Percentiles rank a stretch among this genome's conserved stretches.
Evolutionary conservation across 2,888 invertebrate genomes (phyloP).

Genomic region (Xanthorhoe designata): DNA sequence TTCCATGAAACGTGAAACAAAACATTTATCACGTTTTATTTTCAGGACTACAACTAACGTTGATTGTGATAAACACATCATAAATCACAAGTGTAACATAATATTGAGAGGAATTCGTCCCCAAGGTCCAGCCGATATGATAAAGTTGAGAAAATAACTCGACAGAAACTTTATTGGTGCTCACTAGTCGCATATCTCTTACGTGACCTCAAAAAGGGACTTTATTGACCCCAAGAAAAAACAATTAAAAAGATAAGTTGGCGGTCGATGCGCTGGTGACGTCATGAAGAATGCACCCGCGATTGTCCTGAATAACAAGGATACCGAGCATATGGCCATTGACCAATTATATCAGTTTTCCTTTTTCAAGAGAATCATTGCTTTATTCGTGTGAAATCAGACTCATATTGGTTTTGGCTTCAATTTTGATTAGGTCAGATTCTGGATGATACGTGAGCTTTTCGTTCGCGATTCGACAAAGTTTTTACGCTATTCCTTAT

Average conservation of each 20-base stretch:
- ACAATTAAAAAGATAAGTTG: slow-evolving; percentile 50
- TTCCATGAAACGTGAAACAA: background rate
- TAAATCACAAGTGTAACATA: background rate
- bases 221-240: slow-evolving; percentile 40
- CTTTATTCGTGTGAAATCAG: background rate
- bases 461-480: background rate
- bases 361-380: background rate
- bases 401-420: background rate
- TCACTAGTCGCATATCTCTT: slow-evolving; percentile 4
- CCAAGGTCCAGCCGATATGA: background rate
- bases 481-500: background rate
- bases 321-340: slow-evolving; percentile 25
- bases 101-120: background rate
- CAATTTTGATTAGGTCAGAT: background rate
- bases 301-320: slow-evolving; percentile 37
- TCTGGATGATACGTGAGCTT: background rate
- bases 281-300: slow-evolving; percentile 49
- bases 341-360: slow-evolving; percentile 6
- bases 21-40: background rate
- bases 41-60: background rate
- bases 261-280: slow-evolving; percentile 50
- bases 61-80: background rate
- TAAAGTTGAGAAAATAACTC: background rate
- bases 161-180: background rate
- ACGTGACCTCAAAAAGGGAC: slow-evolving; percentile 24